These are phyloP conservation scores for Diabrotica balteata DNA, from an alignment of 2,888 invertebrate species.

Conservation along the genomic window DNA sequence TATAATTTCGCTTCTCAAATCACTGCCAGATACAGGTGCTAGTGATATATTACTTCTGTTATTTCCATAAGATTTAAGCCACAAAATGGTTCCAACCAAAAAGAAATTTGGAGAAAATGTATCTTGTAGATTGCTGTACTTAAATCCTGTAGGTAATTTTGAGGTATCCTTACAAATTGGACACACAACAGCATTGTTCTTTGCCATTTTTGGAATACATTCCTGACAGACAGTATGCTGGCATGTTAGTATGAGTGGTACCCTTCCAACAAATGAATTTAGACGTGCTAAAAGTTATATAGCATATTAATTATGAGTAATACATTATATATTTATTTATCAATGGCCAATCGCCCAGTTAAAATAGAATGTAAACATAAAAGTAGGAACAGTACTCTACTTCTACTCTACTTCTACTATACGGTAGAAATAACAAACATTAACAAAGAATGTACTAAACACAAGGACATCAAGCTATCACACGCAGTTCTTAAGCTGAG, in stretches of 20 bases:
- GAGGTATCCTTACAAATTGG: slow-evolving; percentile 61
- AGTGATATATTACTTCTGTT: slow-evolving; percentile 19
- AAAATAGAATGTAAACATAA: too few species aligned
- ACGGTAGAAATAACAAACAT: too few species aligned
- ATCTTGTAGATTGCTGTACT: slow-evolving; percentile 42
- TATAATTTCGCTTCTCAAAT: slow-evolving; percentile 2
- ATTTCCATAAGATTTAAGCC: slow-evolving; percentile 28
- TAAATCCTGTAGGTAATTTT: slow-evolving; percentile 43
- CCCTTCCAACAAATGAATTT: slow-evolving; percentile 43
- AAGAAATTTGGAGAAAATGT: slow-evolving; percentile 58
- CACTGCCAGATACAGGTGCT: slow-evolving; percentile 15
- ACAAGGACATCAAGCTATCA: too few species aligned
- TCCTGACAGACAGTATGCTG: slow-evolving; percentile 74
- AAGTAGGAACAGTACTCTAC: too few species aligned
- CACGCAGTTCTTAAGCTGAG: too few species aligned
- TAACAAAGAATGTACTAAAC: too few species aligned
- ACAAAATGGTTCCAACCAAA: slow-evolving; percentile 50
- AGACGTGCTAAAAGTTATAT: slow-evolving; percentile 38
- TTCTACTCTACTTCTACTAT: too few species aligned
- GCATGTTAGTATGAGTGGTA: slow-evolving; percentile 70
- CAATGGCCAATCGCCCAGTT: too few species aligned
- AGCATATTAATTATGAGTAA: too few species aligned
- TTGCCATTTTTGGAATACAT: slow-evolving; percentile 62
- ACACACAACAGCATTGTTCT: slow-evolving; percentile 57
- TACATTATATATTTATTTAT: too few species aligned